Evolutionary conservation across 2,888 invertebrate genomes (phyloP), one percentile per base, ranked within the genome.

Genomic region (Trichacis sp.): DNA sequence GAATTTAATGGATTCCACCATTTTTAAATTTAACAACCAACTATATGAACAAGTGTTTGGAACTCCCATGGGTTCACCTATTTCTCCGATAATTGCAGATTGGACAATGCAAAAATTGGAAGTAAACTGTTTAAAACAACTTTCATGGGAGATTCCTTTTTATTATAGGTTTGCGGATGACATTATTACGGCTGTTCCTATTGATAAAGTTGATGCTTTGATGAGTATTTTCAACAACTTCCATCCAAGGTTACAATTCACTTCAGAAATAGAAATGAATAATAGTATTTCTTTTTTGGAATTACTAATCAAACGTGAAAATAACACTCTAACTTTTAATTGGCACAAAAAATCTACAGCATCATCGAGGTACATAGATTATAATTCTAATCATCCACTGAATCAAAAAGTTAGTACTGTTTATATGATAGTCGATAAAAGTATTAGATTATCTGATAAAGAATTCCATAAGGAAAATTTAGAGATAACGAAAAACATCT

Each of bases 51-150:
- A 59, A 30, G 52, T 45, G 11, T 59, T 53, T 33, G 52, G 52
- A n/a, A 52, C 52, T 9, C 51, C 67, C 2, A 67, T 63, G 67
- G 59, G 59, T 2, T 57, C 67, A n/a, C 56, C 55, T 18, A 24
- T 57, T 11, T 57, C 51, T 5, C 38, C 38, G 6, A 47, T 46
- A 1, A 17, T 52, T 9, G 53, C 59, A 11, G 59, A 59, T 5
- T 24, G 52, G 1, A 30, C 52, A 8, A 59, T 59, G 59, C 18
- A 52, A 15, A 8, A 59, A 1, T 1, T 59, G 18, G 59, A 59
- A 53, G 19, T 38, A 3, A 18, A 30, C 2, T 48, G 47, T 29
- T 15, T 59, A 4, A 15, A 53, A 11, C n/a, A 47, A 12, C 18
- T 53, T 2, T 12, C 38, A 9, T 60, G 53, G 24, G 20, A 47